phyloP scores from a whole-genome alignment of 2,797 vertebrate genomes.

The Galaxias olidus region DNA sequence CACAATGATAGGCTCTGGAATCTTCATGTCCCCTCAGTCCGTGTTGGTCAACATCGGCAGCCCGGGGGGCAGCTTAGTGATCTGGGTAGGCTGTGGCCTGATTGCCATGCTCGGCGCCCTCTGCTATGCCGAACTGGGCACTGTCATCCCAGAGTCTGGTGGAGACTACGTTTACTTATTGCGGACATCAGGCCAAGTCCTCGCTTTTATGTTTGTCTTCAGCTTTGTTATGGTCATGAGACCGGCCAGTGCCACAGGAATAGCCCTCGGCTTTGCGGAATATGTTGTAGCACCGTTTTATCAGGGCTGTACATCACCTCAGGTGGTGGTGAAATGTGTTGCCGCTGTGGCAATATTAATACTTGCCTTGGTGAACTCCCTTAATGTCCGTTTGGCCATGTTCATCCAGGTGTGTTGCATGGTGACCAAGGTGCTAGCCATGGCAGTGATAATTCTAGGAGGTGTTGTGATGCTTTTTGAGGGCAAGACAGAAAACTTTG shows the following conservation, averaged over 20 bases:
- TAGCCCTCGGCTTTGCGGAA: slow-evolving; percentile 82
- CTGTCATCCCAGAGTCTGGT: slow-evolving; percentile 83
- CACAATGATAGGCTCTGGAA: slow-evolving; percentile 87
- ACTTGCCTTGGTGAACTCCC: slow-evolving; percentile 78
- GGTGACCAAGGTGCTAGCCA: slow-evolving; percentile 76
- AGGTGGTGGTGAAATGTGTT: slow-evolving; percentile 67
- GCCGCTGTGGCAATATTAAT: slow-evolving; percentile 77
- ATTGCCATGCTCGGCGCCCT: slow-evolving; percentile 77
- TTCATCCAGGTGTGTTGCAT: slow-evolving; percentile 80
- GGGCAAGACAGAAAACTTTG: slow-evolving; percentile 73
- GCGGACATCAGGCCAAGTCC: slow-evolving; percentile 77
- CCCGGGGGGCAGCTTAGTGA: slow-evolving; percentile 81
- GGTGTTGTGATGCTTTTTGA: slow-evolving; percentile 73
- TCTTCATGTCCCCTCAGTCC: slow-evolving; percentile 89
- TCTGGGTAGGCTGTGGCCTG: slow-evolving; percentile 84
- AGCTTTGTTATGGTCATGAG: slow-evolving; percentile 80
- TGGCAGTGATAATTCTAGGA: slow-evolving; percentile 76
- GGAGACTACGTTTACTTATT: slow-evolving; percentile 90
- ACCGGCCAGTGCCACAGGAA: slow-evolving; percentile 75
- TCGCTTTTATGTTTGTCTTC: slow-evolving; percentile 83
- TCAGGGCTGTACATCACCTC: slow-evolving; percentile 72
- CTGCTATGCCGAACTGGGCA: slow-evolving; percentile 87
- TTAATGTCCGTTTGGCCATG: slow-evolving; percentile 79
- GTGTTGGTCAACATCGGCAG: slow-evolving; percentile 80
- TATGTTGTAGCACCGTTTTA: slow-evolving; percentile 81